A percentile compares a stretch with the other conserved stretches of the same genome.
These are phyloP conservation scores for Isoperla grammatica DNA, from an alignment of 2,888 invertebrate genomes.

Conservation along the genomic window DNA sequence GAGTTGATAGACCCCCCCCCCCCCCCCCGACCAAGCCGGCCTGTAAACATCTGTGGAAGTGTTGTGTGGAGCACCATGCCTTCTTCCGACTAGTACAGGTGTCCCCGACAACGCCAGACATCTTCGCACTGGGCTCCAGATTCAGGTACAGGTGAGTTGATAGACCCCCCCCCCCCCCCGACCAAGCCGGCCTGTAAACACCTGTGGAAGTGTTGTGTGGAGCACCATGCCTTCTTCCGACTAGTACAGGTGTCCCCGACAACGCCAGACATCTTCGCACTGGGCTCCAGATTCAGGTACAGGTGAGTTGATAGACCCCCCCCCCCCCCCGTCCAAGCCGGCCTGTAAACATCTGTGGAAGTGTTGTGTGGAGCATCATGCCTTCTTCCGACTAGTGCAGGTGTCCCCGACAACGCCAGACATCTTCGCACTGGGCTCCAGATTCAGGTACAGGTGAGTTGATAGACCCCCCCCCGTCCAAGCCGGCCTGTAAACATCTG, in stretches of 20 bases:
- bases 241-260: conserved; percentile 72
- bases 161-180: too few relatives aligned
- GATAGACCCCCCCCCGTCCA: too few relatives aligned
- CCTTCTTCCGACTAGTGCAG: conserved; percentile 84
- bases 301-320: too few relatives aligned
- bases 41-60: conserved; percentile 93
- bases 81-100: conserved; percentile 85
- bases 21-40: conserved; percentile 84
- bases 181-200: conserved; percentile 90
- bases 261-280: conserved; percentile 66
- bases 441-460: conserved; percentile 71
- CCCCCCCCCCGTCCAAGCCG: conserved; percentile 79
- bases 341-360: conserved; percentile 96
- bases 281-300: conserved; percentile 73
- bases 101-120: conserved; percentile 62
- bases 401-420: conserved; percentile 65
- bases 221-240: conserved; percentile 91
- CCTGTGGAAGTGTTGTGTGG: conserved; percentile 93
- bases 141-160: conserved; percentile 70
- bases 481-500: conserved; percentile 88
- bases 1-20: too few relatives aligned
- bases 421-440: conserved; percentile 70
- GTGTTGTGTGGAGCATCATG: conserved; percentile 93
- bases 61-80: conserved; percentile 93
- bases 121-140: conserved; percentile 72